A percentile compares a stretch with the other conserved stretches of the same genome.
phyloP scores from a whole-genome alignment of 2,113 vertebrate genomes.

The Dromaius novaehollandiae region DNA sequence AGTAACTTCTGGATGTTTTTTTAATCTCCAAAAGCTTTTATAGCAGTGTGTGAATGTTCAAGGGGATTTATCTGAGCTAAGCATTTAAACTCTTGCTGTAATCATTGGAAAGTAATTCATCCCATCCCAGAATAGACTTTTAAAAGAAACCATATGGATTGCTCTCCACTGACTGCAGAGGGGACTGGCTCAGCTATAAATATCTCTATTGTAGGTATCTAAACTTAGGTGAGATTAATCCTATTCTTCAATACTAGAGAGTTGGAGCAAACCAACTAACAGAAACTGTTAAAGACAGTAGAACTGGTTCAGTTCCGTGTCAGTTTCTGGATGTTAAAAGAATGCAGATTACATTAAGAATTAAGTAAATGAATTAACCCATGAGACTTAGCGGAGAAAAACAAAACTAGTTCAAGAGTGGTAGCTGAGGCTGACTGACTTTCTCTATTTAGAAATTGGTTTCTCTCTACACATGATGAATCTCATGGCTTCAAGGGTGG shows the following conservation, averaged over 20 bases:
- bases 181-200: background rate
- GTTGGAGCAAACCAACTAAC: background rate
- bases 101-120: background rate
- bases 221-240: background rate
- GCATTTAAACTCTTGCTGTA: conserved; percentile 1
- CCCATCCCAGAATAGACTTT: background rate
- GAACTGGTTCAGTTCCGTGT: background rate
- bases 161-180: background rate
- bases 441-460: background rate
- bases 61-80: background rate
- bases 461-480: background rate
- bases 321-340: background rate
- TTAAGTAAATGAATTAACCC: background rate
- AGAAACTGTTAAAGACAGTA: background rate
- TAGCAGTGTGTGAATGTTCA: background rate
- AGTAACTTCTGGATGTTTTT: background rate
- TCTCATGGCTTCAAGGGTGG: background rate
- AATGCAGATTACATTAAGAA: background rate
- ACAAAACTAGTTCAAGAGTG: background rate
- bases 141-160: background rate
- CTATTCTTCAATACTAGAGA: background rate
- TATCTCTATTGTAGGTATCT: background rate
- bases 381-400: background rate
- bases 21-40: background rate
- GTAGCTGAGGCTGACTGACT: background rate